These are phyloP conservation scores for Lycaon pictus DNA, from an alignment of 2,113 vertebrate species.

Conservation along the genomic window DNA sequence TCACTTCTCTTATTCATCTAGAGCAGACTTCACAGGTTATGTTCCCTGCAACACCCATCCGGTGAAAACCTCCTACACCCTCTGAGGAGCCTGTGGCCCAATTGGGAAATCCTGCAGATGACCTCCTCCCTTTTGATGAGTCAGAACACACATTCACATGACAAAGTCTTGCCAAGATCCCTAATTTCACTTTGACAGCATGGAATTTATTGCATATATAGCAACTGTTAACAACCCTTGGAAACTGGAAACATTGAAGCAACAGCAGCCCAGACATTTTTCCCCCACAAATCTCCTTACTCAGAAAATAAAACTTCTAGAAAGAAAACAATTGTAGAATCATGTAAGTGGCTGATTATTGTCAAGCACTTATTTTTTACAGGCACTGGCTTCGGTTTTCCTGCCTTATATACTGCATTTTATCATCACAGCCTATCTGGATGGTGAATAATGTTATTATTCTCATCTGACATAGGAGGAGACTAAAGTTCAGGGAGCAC, in stretches of 20 bases:
- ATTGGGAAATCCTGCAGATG: not conserved
- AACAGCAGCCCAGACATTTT: not conserved
- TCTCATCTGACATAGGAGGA: not conserved
- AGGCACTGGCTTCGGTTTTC: not conserved
- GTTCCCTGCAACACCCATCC: not conserved
- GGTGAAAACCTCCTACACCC: not conserved
- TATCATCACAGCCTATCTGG: not conserved
- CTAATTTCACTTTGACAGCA: not conserved
- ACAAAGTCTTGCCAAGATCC: not conserved
- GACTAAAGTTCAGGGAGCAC: not conserved
- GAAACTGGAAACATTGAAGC: conserved; percentile 6
- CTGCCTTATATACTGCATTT: not conserved
- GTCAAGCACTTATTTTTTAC: not conserved
- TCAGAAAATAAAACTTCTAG: conserved; percentile 1
- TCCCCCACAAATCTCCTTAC: not conserved
- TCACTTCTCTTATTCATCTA: not conserved
- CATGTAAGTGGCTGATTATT: not conserved
- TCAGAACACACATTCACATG: not conserved
- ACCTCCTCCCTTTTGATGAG: not conserved
- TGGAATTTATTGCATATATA: not conserved
- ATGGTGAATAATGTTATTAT: not conserved
- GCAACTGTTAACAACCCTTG: not conserved
- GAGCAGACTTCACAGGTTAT: accelerated
- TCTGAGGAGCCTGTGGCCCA: not conserved
- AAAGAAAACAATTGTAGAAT: not conserved